These are phyloP conservation scores for Prochilodus magdalenae DNA, from an alignment of 2,113 vertebrate genomes.

Conservation along the genomic window DNA sequence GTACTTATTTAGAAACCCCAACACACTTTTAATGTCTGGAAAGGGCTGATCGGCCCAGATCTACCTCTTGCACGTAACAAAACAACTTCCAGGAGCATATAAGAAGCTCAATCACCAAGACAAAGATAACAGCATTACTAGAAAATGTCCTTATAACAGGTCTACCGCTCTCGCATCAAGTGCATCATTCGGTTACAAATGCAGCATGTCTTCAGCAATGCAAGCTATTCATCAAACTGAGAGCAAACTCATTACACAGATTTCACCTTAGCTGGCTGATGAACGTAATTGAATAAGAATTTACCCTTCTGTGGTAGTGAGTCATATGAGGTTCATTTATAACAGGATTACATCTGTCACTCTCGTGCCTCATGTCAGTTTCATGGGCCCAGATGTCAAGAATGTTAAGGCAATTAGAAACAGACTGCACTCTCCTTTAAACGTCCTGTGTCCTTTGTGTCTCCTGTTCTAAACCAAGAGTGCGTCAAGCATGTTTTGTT, in stretches of 20 bases:
- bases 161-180: background rate
- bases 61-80: no score
- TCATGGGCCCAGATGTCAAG: background rate
- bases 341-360: background rate
- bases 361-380: background rate
- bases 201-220: background rate
- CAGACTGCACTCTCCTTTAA: background rate
- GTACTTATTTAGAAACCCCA: no score
- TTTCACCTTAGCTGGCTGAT: slow-evolving; percentile 4
- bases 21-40: no score
- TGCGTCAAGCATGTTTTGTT: background rate
- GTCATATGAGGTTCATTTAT: background rate
- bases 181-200: background rate
- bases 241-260: background rate
- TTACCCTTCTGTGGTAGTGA: slow-evolving; percentile 8
- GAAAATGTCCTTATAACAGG: background rate
- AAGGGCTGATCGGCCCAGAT: no score
- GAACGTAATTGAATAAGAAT: background rate
- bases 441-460: background rate
- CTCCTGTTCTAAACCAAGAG: background rate
- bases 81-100: background rate
- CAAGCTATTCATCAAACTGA: slow-evolving; percentile 14
- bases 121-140: background rate
- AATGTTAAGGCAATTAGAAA: slow-evolving; percentile 5
- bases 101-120: background rate